Base-by-base conservation (phyloP, 1,140 invertebrate species). In the Ceratina calcarata region DNA sequence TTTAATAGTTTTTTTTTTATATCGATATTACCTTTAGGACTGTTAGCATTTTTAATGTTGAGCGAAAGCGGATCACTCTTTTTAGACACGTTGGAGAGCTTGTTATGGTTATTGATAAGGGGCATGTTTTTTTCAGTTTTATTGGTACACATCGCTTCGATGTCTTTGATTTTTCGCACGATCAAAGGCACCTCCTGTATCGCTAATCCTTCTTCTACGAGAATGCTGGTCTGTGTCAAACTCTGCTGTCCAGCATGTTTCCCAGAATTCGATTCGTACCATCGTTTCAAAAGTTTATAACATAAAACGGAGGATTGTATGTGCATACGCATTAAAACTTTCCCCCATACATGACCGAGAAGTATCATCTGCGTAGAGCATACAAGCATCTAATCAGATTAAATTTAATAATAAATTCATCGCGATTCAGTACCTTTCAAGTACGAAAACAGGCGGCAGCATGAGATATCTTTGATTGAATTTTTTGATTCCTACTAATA, bases 101-200 rank as follows among this genome's bases (percentile, higher is more conserved):
- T 66, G 16, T 55, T 58, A 66, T 68, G n/a, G 15, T 55, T 53
- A 45, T 58, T 7, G 3, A 45, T 13, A 49, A 53, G 2, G 20
- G 51, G 10, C 8, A 62, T 4, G 0, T 37, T 45, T 24, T 27
- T 53, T 16, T 69, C 27, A 61, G 32, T 60, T 64, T 18, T 77
- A 12, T 20, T 16, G 4, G 20, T 58, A 45, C 58, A 78, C 20
- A 91, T 78, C 13, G 45, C 27, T 57, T 73, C 77, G 37, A 88
- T 69, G 49, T 89, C 84, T 57, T 84, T 90, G 45, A 95, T 90
- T 87, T 93, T 95, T 82, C 94, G 93, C 15, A 96, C 94, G 66
- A 96, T 94, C 7, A 95, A 89, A 2, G 96, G 96, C 58, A 96
- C 90, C 89, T 97, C 96, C 81, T 95, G 94, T 55, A 97, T 95